These are phyloP conservation scores for Collichthys lucidus DNA, from an alignment of 2,113 vertebrate genomes.

Conservation along the genomic window DNA sequence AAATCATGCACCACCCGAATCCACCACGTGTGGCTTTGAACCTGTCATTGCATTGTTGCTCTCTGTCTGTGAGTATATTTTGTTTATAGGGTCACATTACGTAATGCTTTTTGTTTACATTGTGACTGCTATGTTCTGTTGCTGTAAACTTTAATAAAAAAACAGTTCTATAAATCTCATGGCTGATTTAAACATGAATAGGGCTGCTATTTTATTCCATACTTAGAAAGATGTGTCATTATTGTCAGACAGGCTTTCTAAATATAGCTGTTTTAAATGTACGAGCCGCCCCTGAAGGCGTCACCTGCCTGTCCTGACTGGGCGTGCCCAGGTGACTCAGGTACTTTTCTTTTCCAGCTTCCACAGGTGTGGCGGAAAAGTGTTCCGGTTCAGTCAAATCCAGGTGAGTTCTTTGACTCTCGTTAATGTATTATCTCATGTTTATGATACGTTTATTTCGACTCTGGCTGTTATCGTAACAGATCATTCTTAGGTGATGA, in stretches of 20 bases:
- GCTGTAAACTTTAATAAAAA: too few relatives aligned
- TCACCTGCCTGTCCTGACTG: neutral
- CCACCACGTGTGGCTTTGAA: too few relatives aligned
- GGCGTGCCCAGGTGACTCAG: conserved; percentile 32
- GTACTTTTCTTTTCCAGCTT: neutral
- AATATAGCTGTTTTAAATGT: neutral
- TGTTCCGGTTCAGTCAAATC: neutral
- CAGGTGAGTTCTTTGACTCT: conserved; percentile 44
- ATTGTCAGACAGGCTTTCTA: too few relatives aligned
- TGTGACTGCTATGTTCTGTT: too few relatives aligned
- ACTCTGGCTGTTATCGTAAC: neutral
- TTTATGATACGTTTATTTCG: neutral
- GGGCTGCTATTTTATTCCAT: neutral
- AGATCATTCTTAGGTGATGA: neutral
- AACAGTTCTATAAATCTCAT: neutral
- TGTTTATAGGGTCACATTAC: too few relatives aligned
- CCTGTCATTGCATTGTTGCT: too few relatives aligned
- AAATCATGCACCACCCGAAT: too few relatives aligned
- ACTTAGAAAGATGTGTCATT: too few relatives aligned
- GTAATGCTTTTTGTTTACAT: too few relatives aligned
- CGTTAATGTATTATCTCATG: too few relatives aligned
- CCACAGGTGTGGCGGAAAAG: conserved; percentile 9
- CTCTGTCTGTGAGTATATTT: too few relatives aligned
- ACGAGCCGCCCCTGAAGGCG: conserved; percentile 43
- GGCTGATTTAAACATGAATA: neutral